Evolutionary conservation across 2,113 vertebrate genomes (phyloP), one percentile per base, ranked within the genome.

Genomic region (Phasianus colchicus): DNA sequence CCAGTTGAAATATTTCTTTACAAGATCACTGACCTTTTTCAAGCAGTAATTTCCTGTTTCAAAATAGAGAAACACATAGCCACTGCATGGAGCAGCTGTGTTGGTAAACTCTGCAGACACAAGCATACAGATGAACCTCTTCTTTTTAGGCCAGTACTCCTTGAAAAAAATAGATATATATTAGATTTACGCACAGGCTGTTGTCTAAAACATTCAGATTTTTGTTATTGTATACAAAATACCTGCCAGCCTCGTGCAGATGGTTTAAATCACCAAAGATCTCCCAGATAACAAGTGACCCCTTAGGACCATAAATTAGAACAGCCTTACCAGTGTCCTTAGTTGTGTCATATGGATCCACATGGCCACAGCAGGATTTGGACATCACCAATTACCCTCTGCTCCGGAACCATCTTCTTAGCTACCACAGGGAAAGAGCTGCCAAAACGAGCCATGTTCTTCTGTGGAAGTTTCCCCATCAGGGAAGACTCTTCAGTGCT

Each of bases 11-110:
- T 5, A 61, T 58, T 66, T 88, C 32, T 92, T 87, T 81, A 30
- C 60, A 88, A 93, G 74, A 48, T 22, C 42, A n/a, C 17, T 38
- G 61, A 92, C 50, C 61, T 57, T 77, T 92, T 92, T 57, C 75
- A 70, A 70, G 66, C 6, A 71, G 32, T n/a, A 83, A 67, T 58
- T 36, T 60, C 12, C 57, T 77, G 8, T 67, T 86, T 92, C 22
- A 77, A 86, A 86, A 61, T 9, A 86, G 77, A 74, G 75, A 30
- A 91, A 40, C 9, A 75, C 16, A 66, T 1, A 27, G 29, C 20
- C 21, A 7, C 7, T 32, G 42, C 64, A 50, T 2, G 25, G n/a
- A 85, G 66, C 60, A 88, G 63, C 36, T 79, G 81, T 48, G 29
- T 24, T 77, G 54, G 84, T 71, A 75, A 32, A 43, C 45, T 24